A percentile compares a stretch with the other conserved stretches of the same genome.
Conservation (phyloP, 2,888 invertebrate species). For the Hartigia nigra region DNA sequence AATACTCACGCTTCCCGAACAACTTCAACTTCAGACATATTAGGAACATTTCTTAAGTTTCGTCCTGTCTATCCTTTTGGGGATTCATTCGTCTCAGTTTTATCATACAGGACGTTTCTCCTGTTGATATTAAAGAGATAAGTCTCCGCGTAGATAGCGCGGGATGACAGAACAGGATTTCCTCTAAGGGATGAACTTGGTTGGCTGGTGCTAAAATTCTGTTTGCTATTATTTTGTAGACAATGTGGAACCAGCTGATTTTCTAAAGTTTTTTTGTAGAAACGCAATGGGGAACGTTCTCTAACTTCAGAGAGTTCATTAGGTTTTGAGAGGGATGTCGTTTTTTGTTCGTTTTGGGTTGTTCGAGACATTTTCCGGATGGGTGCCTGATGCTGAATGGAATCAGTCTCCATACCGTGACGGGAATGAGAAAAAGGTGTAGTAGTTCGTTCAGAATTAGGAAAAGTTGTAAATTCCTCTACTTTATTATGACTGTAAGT, state of each 20-base stretch:
- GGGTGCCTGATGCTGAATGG: not conserved
- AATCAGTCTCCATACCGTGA: not conserved
- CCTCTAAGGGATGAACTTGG: not conserved
- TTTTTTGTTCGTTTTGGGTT: not conserved
- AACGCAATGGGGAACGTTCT: not conserved
- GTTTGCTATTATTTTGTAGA: not conserved
- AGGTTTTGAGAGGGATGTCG: not conserved
- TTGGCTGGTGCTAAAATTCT: not conserved
- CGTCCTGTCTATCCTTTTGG: not conserved
- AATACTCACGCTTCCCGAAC: constrained; percentile 32
- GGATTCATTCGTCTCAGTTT: not conserved
- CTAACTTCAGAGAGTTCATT: not conserved
- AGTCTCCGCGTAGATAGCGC: not conserved
- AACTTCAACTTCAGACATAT: not conserved
- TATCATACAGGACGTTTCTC: not conserved
- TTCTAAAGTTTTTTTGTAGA: not conserved
- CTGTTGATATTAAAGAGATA: not conserved
- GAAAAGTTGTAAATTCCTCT: not conserved
- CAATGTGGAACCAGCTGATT: not conserved
- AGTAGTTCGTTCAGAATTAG: not conserved
- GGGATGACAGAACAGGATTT: not conserved
- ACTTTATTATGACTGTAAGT: not conserved
- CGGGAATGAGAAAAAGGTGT: not conserved
- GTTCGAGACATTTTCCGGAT: not conserved
- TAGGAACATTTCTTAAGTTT: not conserved